phyloP scores from a whole-genome alignment of 2,113 vertebrate species.

The Callochromis pleurospilus region DNA sequence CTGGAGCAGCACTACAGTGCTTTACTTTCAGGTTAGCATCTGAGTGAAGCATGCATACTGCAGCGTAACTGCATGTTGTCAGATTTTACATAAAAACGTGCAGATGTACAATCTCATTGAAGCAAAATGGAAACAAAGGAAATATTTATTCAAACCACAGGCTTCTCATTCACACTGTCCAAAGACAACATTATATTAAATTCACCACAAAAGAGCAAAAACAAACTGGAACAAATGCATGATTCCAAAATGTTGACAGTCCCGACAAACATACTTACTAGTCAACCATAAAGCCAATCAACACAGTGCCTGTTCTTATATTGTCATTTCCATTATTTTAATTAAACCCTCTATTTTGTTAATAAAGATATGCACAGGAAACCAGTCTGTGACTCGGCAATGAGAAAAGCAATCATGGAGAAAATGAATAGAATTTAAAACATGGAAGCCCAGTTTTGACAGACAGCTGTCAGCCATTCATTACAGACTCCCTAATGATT shows the following conservation, averaged over 20 bases:
- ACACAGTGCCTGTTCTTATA: background rate
- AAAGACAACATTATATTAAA: background rate
- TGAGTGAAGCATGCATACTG: background rate
- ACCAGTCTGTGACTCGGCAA: background rate
- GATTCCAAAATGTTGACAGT: background rate
- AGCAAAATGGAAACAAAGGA: background rate
- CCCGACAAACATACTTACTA: background rate
- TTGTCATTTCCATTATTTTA: background rate
- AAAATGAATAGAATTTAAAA: conserved; percentile 38
- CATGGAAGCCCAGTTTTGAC: conserved; percentile 15
- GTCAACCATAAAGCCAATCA: background rate
- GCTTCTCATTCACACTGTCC: background rate
- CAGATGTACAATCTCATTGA: background rate
- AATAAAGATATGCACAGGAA: conserved; percentile 18
- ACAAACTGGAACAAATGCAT: background rate
- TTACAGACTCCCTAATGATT: conserved; percentile 25
- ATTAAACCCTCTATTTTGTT: background rate
- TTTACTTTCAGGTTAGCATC: background rate
- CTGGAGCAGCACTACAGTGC: background rate
- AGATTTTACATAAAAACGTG: background rate
- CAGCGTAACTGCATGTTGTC: background rate
- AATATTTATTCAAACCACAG: background rate
- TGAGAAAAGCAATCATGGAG: conserved; percentile 32
- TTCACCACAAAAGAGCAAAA: background rate
- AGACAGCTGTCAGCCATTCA: conserved; percentile 56